These are phyloP conservation scores for Antheraea pernyi DNA, from an alignment of 1,140 invertebrate genomes.

Conservation along the genomic window DNA sequence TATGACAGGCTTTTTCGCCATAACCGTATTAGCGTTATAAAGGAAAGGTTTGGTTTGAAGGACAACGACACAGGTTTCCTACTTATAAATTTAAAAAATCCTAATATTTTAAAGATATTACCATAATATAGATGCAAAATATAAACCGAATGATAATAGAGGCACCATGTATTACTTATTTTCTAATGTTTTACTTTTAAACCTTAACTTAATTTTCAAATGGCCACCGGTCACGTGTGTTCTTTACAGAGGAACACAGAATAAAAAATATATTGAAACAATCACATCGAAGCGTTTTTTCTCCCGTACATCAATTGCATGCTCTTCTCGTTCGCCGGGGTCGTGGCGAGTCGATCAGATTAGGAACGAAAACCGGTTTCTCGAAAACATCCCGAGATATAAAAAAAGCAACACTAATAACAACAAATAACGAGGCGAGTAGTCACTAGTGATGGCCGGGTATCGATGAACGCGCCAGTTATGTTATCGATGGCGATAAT, in stretches of 20 bases:
- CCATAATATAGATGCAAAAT: no score
- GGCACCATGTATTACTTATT: no score
- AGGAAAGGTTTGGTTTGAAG: no score
- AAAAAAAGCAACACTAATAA: conserved; percentile 72
- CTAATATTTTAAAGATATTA: no score
- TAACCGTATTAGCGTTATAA: no score
- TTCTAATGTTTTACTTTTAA: no score
- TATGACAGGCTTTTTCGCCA: no score
- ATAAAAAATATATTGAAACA: not conserved
- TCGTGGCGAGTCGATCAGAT: conserved; percentile 72
- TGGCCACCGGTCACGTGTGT: no score
- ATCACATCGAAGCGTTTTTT: not conserved
- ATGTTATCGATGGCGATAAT: conserved; percentile 35
- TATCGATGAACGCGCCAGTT: conserved; percentile 33
- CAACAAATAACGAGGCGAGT: conserved; percentile 73
- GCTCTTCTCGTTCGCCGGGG: conserved; percentile 20
- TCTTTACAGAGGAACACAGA: not conserved
- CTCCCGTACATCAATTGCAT: conserved; percentile 6
- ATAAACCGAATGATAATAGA: no score
- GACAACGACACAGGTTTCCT: no score
- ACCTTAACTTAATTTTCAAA: no score
- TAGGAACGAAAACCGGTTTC: conserved; percentile 59
- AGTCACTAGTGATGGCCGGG: conserved; percentile 43
- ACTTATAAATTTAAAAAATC: no score
- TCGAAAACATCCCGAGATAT: conserved; percentile 58